These are phyloP conservation scores for Anaspis maculata DNA, from an alignment of 2,888 invertebrate genomes.

Conservation along the genomic window DNA sequence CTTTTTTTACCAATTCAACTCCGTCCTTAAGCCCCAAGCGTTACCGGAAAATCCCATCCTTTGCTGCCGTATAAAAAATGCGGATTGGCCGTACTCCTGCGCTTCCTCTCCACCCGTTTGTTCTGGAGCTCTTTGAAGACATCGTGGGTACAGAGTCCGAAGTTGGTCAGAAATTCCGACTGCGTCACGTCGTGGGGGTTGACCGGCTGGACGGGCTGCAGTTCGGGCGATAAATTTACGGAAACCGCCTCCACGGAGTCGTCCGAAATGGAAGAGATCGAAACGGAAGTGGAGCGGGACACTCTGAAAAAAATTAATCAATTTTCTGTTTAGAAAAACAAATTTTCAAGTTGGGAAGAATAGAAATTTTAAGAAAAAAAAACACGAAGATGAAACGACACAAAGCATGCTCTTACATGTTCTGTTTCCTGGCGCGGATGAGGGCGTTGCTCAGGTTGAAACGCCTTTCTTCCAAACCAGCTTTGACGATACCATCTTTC, in stretches of 20 bases:
- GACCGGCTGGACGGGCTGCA: slow-evolving; percentile 24
- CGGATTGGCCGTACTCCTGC: slow-evolving; percentile 48
- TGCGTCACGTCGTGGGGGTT: slow-evolving; percentile 38
- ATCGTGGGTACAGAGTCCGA: slow-evolving; percentile 44
- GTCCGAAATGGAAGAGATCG: slow-evolving; percentile 34
- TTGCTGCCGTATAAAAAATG: slow-evolving; percentile 47
- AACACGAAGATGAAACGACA: background rate
- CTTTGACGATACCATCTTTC: slow-evolving; percentile 31
- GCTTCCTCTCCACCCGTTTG: slow-evolving; percentile 45
- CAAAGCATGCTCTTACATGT: slow-evolving; percentile 31
- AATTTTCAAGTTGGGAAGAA: too few relatives aligned
- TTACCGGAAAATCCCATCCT: slow-evolving; percentile 35
- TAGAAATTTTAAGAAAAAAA: too few relatives aligned
- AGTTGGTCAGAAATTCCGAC: slow-evolving; percentile 39
- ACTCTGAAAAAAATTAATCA: slow-evolving; percentile 20
- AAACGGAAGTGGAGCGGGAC: slow-evolving; percentile 30
- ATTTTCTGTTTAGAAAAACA: too few relatives aligned
- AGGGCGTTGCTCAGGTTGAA: slow-evolving; percentile 34
- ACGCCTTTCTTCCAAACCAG: slow-evolving; percentile 35
- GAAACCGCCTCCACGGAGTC: slow-evolving; percentile 34
- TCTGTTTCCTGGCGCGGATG: slow-evolving; percentile 38
- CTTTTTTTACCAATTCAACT: too few relatives aligned
- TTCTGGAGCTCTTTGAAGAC: slow-evolving; percentile 46
- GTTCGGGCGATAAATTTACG: slow-evolving; percentile 31
- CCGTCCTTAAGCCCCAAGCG: too few relatives aligned